Conservation (phyloP, 2,888 invertebrate species). For the Rhogogaster chlorosoma region DNA sequence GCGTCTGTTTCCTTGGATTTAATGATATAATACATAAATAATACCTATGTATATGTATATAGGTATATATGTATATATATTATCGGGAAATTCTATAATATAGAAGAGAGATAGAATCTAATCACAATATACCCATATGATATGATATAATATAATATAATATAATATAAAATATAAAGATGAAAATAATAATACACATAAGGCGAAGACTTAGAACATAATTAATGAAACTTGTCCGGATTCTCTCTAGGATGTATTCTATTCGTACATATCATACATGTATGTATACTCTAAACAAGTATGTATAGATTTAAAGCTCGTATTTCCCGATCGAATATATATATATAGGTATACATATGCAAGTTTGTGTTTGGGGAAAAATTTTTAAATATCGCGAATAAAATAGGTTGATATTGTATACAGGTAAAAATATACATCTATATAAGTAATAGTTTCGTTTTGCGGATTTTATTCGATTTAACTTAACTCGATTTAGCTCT, state of each 20-base stretch:
- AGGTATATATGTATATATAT: not conserved
- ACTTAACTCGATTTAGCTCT: constrained; percentile 27
- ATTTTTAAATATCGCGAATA: not conserved
- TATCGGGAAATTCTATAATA: not conserved
- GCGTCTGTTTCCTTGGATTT: not conserved
- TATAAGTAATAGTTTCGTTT: not conserved
- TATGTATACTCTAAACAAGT: not conserved
- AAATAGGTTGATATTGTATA: not conserved
- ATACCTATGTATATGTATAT: not conserved
- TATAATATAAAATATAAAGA: not conserved
- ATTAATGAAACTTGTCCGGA: constrained; percentile 23
- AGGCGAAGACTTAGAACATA: constrained; percentile 12
- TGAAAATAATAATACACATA: not conserved
- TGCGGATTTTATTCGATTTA: constrained; percentile 25
- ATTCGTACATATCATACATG: not conserved
- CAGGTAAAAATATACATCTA: not conserved
- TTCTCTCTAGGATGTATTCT: not conserved
- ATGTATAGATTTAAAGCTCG: not conserved
- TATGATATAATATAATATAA: not conserved
- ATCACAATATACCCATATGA: not conserved
- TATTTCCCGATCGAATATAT: not conserved
- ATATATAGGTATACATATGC: not conserved
- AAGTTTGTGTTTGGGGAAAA: not conserved
- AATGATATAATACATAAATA: not conserved
- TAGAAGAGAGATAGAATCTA: not conserved